A percentile compares a stretch with the other conserved stretches of the same genome.
Conservation (phyloP, 2,797 vertebrate genomes). For the Gallirallus australis region DNA sequence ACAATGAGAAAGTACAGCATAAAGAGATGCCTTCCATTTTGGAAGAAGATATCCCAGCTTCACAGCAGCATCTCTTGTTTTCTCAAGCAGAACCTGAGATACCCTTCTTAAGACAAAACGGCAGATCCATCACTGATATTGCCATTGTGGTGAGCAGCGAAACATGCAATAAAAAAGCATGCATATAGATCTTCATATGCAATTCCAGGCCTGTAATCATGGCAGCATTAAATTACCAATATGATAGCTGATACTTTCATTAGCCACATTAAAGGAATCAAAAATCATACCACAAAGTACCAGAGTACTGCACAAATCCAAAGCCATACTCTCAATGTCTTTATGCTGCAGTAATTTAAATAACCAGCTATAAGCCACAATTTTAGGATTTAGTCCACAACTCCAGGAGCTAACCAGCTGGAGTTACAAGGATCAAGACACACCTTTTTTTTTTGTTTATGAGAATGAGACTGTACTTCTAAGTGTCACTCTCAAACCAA, state of each 20-base stretch:
- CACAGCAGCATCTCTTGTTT: not conserved
- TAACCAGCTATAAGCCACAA: not conserved
- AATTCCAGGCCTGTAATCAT: not conserved
- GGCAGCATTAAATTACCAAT: not conserved
- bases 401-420: not conserved
- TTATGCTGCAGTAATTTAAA: not conserved
- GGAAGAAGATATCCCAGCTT: not conserved
- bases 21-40: not conserved
- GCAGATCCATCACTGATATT: not conserved
- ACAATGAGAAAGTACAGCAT: not conserved
- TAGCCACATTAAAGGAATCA: not conserved
- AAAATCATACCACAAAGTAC: not conserved
- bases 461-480: not conserved
- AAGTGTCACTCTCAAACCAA: not conserved
- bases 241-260: not conserved
- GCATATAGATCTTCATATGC: not conserved
- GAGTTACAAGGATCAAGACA: not conserved
- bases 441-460: not conserved
- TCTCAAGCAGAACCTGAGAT: not conserved
- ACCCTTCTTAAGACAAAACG: not conserved
- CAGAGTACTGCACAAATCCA: not conserved
- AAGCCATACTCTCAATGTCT: not conserved
- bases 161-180: not conserved
- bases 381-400: not conserved
- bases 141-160: not conserved